These are phyloP conservation scores for Leptoteleia sp. DNA, from an alignment of 1,140 invertebrate genomes.

Conservation along the genomic window DNA sequence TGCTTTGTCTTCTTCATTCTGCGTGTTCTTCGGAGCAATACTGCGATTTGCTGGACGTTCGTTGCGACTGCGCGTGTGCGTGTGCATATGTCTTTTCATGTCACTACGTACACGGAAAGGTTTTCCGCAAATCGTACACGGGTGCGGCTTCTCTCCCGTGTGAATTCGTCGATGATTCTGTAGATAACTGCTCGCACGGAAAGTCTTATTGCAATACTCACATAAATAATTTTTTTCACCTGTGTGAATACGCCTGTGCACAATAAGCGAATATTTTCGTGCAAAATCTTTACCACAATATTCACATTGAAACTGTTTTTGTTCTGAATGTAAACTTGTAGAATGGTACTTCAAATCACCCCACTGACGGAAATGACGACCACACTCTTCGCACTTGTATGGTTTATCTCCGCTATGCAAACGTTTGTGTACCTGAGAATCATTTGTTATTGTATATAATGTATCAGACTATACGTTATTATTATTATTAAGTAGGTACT, in stretches of 20 bases:
- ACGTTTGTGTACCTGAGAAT: slow-evolving; percentile 82
- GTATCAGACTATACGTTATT: no score
- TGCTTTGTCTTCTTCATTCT: slow-evolving; percentile 55
- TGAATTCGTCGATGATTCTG: slow-evolving; percentile 95
- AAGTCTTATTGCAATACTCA: slow-evolving; percentile 91
- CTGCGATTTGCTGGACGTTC: slow-evolving; percentile 67
- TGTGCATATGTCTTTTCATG: slow-evolving; percentile 92
- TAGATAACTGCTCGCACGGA: slow-evolving; percentile 91
- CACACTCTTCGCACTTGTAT: slow-evolving; percentile 90
- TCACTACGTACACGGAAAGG: slow-evolving; percentile 93
- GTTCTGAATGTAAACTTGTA: slow-evolving; percentile 90
- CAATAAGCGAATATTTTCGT: slow-evolving; percentile 94
- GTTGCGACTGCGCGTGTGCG: slow-evolving; percentile 83
- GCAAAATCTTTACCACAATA: slow-evolving; percentile 96
- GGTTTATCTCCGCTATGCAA: slow-evolving; percentile 90
- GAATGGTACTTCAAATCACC: slow-evolving; percentile 95
- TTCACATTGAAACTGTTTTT: slow-evolving; percentile 93
- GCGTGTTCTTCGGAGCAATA: slow-evolving; percentile 42
- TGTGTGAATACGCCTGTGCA: slow-evolving; percentile 94
- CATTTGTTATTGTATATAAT: no score
- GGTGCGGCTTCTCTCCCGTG: slow-evolving; percentile 91
- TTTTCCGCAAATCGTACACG: slow-evolving; percentile 89
- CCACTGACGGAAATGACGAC: slow-evolving; percentile 90
- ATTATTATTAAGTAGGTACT: no score
- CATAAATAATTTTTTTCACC: slow-evolving; percentile 94